Conservation (phyloP, 2,797 vertebrate species). For the Falco concolor region DNA sequence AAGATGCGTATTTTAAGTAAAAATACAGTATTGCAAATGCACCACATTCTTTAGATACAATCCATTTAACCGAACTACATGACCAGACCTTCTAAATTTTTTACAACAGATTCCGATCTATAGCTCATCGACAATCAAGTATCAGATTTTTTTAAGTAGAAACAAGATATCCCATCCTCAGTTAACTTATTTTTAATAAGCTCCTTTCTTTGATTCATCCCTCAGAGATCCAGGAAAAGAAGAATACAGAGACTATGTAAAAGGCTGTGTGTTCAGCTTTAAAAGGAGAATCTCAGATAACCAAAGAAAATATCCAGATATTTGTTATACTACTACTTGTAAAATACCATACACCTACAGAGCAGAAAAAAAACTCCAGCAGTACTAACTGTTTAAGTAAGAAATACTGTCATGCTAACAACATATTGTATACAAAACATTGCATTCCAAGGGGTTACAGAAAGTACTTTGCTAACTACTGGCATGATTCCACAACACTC, state of each 20-base stretch:
- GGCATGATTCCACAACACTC: neutral
- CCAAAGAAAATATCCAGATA: neutral
- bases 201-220: slow-evolving; percentile 27
- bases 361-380: neutral
- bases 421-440: neutral
- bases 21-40: slow-evolving; percentile 38
- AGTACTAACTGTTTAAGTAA: neutral
- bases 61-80: slow-evolving; percentile 43
- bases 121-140: slow-evolving; percentile 10
- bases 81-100: slow-evolving; percentile 46
- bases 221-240: slow-evolving; percentile 46
- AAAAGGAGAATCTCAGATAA: neutral
- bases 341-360: neutral
- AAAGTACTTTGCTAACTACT: neutral
- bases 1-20: slow-evolving; percentile 68
- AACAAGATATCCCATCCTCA: neutral
- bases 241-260: neutral
- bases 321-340: neutral
- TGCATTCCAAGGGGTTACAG: neutral
- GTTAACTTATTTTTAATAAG: neutral
- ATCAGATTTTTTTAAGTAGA: slow-evolving; percentile 26
- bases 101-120: neutral
- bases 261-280: neutral
- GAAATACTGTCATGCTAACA: neutral
- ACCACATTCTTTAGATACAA: slow-evolving; percentile 57